phyloP scores from a whole-genome alignment of 2,797 vertebrate species.

The Nannoperca obscura region DNA sequence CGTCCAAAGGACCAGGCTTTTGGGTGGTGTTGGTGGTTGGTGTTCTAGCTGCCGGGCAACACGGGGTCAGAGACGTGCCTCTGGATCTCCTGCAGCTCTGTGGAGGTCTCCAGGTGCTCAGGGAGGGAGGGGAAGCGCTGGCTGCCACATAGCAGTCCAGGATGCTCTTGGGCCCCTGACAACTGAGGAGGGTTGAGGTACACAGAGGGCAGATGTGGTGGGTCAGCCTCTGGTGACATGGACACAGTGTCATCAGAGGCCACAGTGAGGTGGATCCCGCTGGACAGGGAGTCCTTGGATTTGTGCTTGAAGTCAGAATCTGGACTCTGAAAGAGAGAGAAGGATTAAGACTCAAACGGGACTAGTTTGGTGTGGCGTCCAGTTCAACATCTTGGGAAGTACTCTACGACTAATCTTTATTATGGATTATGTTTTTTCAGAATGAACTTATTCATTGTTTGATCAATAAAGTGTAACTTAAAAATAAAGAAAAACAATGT shows the following conservation, averaged over 20 bases:
- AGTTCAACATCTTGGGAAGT: background rate
- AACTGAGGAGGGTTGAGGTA: conserved; percentile 32
- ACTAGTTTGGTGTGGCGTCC: background rate
- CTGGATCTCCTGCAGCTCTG: conserved; percentile 88
- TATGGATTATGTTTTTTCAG: background rate
- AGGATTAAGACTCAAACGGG: background rate
- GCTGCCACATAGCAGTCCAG: conserved; percentile 82
- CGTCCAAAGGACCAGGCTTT: conserved; percentile 1
- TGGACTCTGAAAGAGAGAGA: conserved; percentile 79
- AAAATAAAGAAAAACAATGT: too few relatives aligned
- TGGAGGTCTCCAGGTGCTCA: conserved; percentile 87
- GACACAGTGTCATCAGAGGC: conserved; percentile 83
- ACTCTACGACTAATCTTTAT: too few relatives aligned
- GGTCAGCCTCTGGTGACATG: conserved; percentile 79
- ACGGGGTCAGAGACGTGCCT: conserved; percentile 92
- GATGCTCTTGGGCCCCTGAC: conserved; percentile 58
- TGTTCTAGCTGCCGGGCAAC: conserved; percentile 89
- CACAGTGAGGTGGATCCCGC: conserved; percentile 80
- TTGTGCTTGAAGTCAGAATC: conserved; percentile 84
- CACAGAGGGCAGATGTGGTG: conserved; percentile 38
- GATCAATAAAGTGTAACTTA: too few relatives aligned
- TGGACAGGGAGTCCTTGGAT: conserved; percentile 87
- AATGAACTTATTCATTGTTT: background rate
- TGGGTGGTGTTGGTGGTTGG: background rate
- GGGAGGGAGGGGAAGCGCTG: conserved; percentile 93